A percentile compares a stretch with the other conserved stretches of the same genome.
phyloP scores from a whole-genome alignment of 2,113 vertebrate genomes.

The Phalacrocorax aristotelis region DNA sequence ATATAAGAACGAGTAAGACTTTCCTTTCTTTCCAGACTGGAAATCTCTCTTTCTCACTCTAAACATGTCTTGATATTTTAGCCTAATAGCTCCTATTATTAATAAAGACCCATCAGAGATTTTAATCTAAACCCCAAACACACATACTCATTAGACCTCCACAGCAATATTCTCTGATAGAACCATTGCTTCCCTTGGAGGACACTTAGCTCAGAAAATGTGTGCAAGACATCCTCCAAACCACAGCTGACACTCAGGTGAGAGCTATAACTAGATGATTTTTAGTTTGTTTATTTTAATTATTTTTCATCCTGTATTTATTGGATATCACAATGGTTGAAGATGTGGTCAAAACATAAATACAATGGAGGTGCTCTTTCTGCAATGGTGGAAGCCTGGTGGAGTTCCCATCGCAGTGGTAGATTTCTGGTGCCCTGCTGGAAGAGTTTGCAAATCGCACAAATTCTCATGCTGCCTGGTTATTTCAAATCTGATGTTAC shows the following conservation, averaged over 20 bases:
- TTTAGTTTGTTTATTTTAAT: neutral
- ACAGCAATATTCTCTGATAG: neutral
- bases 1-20: neutral
- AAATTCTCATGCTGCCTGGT: neutral
- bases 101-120: neutral
- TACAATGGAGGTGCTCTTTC: rapidly evolving
- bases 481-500: neutral
- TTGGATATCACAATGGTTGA: neutral
- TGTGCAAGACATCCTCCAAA: neutral
- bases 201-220: neutral
- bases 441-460: neutral
- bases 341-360: neutral
- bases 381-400: neutral
- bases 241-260: neutral
- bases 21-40: neutral
- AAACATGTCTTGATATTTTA: neutral
- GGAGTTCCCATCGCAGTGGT: rapidly evolving
- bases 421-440: neutral
- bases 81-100: neutral
- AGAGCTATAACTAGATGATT: neutral
- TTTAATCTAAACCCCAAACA: neutral
- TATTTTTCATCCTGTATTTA: neutral
- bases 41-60: neutral
- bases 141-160: neutral
- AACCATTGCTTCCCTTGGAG: neutral